Base-by-base conservation (phyloP, 2,888 invertebrate genomes). In the Diadromus collaris region DNA sequence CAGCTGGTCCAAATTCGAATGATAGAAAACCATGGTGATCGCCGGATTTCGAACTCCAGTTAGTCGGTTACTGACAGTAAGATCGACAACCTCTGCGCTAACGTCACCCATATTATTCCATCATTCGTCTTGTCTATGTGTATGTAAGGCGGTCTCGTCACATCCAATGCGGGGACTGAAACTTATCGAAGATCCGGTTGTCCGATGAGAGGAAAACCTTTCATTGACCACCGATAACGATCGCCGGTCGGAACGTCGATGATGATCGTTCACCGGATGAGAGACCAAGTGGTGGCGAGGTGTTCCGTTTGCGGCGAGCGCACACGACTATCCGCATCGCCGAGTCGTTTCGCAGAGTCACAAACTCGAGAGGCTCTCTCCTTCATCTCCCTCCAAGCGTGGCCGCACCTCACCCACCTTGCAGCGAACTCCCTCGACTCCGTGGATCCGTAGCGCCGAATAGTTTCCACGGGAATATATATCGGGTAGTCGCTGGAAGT, bases 291-390 rank as follows among this genome's bases (percentile, higher is more conserved):
- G 34, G 9, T 5, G 13, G 38, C 38, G 29, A n/a, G 38, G 29
- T 70, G 70, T 54, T 56, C 21, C 29, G 44, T 54, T 19, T 41
- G 32, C 38, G 51, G 41, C 10, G 21, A 38, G 41, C 54, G 74
- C 69, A 9, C 60, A 51, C 64, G 64, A 79, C 64, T 76, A 72
- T 79, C 76, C 72, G 34, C 46, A 24, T 64, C 51, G 44, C 65
- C 69, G 64, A 76, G 54, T 73, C 63, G 41, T 68, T 63, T 76
- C 64, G 51, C 13, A 73, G 72, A 38, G 60, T 32, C 68, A 72
- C 76, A 5, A 38, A 51, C 72, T 79, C 69, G 54, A 79, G 79
- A 69, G 58, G 34, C 68, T 60, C 76, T 73, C 76, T 65, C 65
- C 67, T 54, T 21, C 51, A 76, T 76, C 76, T 64, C 67, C 56